Evolutionary conservation across 2,113 vertebrate genomes (phyloP).

Genomic region (Pterocles burchelli): DNA sequence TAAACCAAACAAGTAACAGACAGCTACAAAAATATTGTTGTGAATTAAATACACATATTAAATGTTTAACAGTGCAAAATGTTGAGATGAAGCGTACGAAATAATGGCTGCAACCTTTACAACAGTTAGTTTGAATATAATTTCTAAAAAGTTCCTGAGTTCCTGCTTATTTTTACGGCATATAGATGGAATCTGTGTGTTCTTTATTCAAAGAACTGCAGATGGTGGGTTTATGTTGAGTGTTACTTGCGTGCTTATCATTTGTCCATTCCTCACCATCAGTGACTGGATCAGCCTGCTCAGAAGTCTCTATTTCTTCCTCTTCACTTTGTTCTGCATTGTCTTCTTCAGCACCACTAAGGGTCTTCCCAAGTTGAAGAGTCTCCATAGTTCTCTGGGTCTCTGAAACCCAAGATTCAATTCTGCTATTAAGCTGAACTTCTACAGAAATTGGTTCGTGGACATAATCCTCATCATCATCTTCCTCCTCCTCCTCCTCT

Average conservation of each 20-base stretch:
- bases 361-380: constrained; percentile 91
- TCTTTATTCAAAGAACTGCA: constrained; percentile 53
- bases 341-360: constrained; percentile 88
- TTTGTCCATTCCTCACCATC: constrained; percentile 72
- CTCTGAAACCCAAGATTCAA: constrained; percentile 97
- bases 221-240: constrained; percentile 51
- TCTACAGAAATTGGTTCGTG: constrained; percentile 91
- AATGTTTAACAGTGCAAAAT: constrained; percentile 78
- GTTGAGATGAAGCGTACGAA: constrained; percentile 77
- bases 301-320: constrained; percentile 80
- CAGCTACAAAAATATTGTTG: constrained; percentile 70
- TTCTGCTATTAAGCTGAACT: constrained; percentile 92
- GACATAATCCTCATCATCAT: constrained; percentile 86
- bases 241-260: constrained; percentile 34
- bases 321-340: constrained; percentile 84
- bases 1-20: constrained; percentile 68
- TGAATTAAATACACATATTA: constrained; percentile 76
- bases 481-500: constrained; percentile 87
- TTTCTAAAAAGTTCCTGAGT: constrained; percentile 75
- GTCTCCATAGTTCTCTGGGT: constrained; percentile 92
- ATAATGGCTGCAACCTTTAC: constrained; percentile 73
- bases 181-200: constrained; percentile 47
- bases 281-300: constrained; percentile 71
- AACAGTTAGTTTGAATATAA: constrained; percentile 56
- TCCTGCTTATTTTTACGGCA: constrained; percentile 43